Evolutionary conservation across 2,888 invertebrate species (phyloP), one percentile per base, ranked within the genome.

Genomic region (Drosophila emarginata): DNA sequence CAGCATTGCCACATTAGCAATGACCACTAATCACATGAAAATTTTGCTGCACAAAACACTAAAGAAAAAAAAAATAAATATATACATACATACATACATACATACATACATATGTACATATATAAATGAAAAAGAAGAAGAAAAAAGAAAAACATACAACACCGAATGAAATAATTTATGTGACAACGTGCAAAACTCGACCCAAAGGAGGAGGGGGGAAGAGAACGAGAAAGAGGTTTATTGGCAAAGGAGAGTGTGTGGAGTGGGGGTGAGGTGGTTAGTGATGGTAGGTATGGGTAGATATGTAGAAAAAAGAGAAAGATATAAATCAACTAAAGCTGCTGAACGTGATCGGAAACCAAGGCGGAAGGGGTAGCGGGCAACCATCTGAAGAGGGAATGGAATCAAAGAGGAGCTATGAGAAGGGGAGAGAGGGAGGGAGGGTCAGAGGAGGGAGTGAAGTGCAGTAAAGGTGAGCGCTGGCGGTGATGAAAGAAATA

Each of bases 241-340:
- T n/a, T n/a, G n/a, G n/a, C n/a, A n/a, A 11, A 4, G 11, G 9
- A 15, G 32, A 7, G 28, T 4, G 1, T 1, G 11, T 2, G 11
- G 1, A 2, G 11, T 2, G 18, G 15, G 11, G 32, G 4, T n/a
- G n/a, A n/a, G n/a, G n/a, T n/a, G n/a, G n/a, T n/a, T n/a, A n/a
- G n/a, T n/a, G 15, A 45, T n/a, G 53, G 11, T 26, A 28, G 53
- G 23, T 23, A n/a, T n/a, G n/a, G n/a, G 61, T 52, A 21, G 5
- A 12, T 61, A 39, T 53, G 45, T 53, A 15, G 62, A 60, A 36
- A 79, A 23, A 26, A n/a, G n/a, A 52, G 45, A 45, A 45, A 45
- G 45, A 45, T 45, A 45, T 80, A 80, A 80, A 85, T 80, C 80
- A 80, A 77, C 82, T 85, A 86, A 85, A 82, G 65, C 77, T 77